Evolutionary conservation across 2,888 invertebrate species (phyloP).

Genomic region (Trilocha varians): DNA sequence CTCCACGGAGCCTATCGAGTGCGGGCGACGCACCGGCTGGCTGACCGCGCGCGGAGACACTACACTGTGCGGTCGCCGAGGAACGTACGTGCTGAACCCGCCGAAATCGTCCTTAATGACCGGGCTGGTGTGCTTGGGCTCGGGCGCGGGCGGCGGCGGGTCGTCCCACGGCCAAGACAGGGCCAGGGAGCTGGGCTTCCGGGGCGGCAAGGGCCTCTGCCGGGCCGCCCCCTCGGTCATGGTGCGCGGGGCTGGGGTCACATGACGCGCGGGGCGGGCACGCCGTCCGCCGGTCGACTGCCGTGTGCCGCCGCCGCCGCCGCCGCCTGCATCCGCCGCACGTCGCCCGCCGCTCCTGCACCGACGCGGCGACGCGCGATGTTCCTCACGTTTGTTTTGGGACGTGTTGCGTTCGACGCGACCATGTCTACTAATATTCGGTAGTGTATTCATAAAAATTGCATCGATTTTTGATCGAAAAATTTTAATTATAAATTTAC

Average conservation of each 20-base stretch:
- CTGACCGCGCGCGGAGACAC: conserved; percentile 54
- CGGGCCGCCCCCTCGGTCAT: conserved; percentile 66
- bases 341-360: no score
- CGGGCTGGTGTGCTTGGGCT: conserved; percentile 24
- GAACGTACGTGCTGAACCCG: conserved; percentile 72
- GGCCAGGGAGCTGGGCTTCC: conserved; percentile 58
- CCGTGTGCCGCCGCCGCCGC: conserved; percentile 17
- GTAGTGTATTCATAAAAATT: conserved; percentile 1
- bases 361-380: conserved; percentile 31
- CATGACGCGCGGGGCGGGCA: conserved; percentile 48
- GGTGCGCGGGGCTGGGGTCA: conserved; percentile 45
- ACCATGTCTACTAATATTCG: background rate
- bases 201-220: conserved; percentile 68
- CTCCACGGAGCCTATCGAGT: conserved; percentile 73
- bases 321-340: conserved; percentile 26
- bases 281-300: conserved; percentile 48
- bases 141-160: conserved; percentile 67
- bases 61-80: conserved; percentile 72
- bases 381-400: conserved; percentile 23
- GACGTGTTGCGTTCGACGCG: conserved; percentile 2
- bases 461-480: background rate
- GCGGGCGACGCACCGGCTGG: conserved; percentile 66
- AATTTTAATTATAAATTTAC: no score
- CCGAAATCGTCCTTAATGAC: conserved; percentile 48
- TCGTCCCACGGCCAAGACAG: conserved; percentile 61